Percentiles rank a stretch among this genome's conserved stretches.
phyloP scores from a whole-genome alignment of 2,113 vertebrate species.

The Platichthys flesus region DNA sequence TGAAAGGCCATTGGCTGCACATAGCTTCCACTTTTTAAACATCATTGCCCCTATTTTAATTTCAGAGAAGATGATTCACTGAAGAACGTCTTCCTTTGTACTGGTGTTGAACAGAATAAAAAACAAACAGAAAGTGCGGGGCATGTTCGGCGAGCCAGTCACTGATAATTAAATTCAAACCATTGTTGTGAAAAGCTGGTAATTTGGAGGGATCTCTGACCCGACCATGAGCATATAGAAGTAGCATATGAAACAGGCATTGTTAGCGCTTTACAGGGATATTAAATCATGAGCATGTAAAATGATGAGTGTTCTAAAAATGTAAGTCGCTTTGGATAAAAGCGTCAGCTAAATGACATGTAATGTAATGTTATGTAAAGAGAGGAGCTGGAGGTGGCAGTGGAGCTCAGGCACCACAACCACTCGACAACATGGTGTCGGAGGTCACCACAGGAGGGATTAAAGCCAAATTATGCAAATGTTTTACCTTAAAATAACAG shows the following conservation, averaged over 20 bases:
- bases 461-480: neutral
- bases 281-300: neutral
- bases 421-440: neutral
- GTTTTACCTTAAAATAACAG: neutral
- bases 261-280: neutral
- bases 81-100: neutral
- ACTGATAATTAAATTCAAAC: neutral
- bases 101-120: neutral
- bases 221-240: neutral
- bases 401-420: neutral
- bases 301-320: too few relatives aligned
- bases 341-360: too few relatives aligned
- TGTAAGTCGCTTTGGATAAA: too few relatives aligned
- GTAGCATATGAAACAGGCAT: too few relatives aligned
- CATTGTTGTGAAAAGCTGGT: neutral
- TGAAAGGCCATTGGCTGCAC: neutral
- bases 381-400: neutral
- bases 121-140: too few relatives aligned
- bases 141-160: neutral
- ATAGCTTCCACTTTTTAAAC: neutral
- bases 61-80: neutral
- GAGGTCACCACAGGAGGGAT: neutral
- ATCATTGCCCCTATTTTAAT: neutral
- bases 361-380: too few relatives aligned
- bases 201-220: neutral